phyloP scores from a whole-genome alignment of 2,113 vertebrate genomes.

The Daubentonia madagascariensis region DNA sequence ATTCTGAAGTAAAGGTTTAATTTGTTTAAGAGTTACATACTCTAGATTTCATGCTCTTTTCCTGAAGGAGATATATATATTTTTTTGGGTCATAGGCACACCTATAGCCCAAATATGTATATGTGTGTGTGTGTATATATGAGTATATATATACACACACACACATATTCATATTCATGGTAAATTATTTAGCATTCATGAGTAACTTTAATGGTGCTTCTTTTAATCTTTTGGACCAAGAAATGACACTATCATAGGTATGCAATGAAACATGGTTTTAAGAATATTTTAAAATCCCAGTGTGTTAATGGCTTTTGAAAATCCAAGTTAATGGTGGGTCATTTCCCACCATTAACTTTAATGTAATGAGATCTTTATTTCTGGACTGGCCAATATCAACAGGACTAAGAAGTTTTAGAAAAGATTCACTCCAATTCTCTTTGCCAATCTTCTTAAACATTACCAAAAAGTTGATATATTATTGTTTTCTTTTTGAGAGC shows the following conservation, averaged over 20 bases:
- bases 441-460: constrained; percentile 1
- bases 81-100: too few relatives aligned
- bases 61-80: background rate
- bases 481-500: background rate
- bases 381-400: background rate
- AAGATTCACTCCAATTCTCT: background rate
- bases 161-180: background rate
- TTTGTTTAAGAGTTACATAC: constrained; percentile 24
- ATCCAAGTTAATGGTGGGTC: background rate
- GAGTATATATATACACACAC: background rate
- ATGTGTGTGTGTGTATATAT: background rate
- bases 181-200: constrained; percentile 19
- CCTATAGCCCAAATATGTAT: too few relatives aligned
- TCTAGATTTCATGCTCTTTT: constrained; percentile 35
- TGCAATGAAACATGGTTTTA: background rate
- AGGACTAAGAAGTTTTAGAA: background rate
- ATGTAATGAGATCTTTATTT: constrained; percentile 25
- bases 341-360: constrained; percentile 25
- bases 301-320: background rate
- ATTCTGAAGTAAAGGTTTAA: background rate
- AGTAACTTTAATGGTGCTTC: constrained; percentile 10
- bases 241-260: background rate
- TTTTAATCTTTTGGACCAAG: constrained; percentile 29
- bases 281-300: background rate
- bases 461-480: background rate